These are phyloP conservation scores for Pentalonia nigronervosa DNA, from an alignment of 1,140 invertebrate species.

Conservation along the genomic window DNA sequence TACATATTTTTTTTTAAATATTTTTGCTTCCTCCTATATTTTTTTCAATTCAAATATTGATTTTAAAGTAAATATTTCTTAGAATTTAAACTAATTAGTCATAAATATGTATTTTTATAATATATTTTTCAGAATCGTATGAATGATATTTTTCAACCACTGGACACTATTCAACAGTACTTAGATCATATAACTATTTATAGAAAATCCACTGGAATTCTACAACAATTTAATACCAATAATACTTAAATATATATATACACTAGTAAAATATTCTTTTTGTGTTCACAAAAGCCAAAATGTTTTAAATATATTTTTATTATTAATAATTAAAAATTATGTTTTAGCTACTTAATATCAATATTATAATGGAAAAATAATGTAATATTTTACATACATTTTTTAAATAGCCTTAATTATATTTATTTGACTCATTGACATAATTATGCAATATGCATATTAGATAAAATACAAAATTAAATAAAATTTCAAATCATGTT, in stretches of 20 bases:
- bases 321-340: conserved; percentile 25
- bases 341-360: not conserved
- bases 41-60: no score
- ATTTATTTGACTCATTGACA: not conserved
- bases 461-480: conserved; percentile 19
- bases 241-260: not conserved
- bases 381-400: conserved; percentile 9
- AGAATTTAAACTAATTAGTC: not conserved
- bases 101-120: not conserved
- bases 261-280: not conserved
- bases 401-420: not conserved
- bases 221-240: conserved; percentile 47
- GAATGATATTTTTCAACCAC: conserved; percentile 87
- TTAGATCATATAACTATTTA: conserved; percentile 92
- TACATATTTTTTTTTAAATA: no score
- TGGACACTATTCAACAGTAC: conserved; percentile 94
- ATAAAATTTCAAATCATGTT: not conserved
- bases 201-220: conserved; percentile 70
- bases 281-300: not conserved
- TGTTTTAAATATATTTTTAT: not conserved
- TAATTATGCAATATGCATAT: conserved; percentile 4
- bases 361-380: conserved; percentile 32
- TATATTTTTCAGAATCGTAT: conserved; percentile 67
- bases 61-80: no score
- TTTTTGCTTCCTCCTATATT: no score